Conservation (phyloP, 2,797 vertebrate genomes). For the Passerculus sandwichensis region DNA sequence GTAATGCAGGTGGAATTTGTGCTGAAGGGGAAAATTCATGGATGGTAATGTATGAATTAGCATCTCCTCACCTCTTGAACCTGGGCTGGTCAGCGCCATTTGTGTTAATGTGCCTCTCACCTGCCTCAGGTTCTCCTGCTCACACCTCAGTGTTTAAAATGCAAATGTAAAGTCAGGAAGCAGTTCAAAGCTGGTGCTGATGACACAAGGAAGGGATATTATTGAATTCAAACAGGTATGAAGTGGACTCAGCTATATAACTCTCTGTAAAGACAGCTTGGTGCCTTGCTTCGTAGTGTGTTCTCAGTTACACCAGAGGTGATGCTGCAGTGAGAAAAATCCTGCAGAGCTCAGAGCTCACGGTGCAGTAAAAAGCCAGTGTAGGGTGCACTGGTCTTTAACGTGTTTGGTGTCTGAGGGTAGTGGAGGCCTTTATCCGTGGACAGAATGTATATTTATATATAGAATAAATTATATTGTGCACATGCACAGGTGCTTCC, state of each 20-base stretch:
- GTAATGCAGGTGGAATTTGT: slow-evolving; percentile 37
- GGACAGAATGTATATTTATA: background rate
- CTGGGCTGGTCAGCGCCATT: background rate
- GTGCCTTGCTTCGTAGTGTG: background rate
- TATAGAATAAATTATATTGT: background rate
- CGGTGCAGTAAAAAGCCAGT: background rate
- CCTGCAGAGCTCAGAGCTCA: background rate
- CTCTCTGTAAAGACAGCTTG: background rate
- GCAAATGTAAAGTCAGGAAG: background rate
- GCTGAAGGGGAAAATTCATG: slow-evolving; percentile 10
- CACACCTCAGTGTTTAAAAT: background rate
- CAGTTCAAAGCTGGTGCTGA: background rate
- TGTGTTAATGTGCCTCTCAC: background rate
- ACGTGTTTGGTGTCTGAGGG: background rate
- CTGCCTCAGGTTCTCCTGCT: background rate
- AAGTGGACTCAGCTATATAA: background rate
- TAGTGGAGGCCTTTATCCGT: background rate
- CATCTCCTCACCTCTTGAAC: slow-evolving; percentile 19
- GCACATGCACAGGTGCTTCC: rapidly evolving
- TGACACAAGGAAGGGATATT: background rate
- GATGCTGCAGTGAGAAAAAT: background rate
- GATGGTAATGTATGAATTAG: slow-evolving; percentile 5
- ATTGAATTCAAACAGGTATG: background rate
- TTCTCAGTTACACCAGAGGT: background rate
- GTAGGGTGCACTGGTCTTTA: background rate